These are phyloP conservation scores for Drosophila funebris DNA, from an alignment of 1,140 invertebrate species.

Conservation along the genomic window DNA sequence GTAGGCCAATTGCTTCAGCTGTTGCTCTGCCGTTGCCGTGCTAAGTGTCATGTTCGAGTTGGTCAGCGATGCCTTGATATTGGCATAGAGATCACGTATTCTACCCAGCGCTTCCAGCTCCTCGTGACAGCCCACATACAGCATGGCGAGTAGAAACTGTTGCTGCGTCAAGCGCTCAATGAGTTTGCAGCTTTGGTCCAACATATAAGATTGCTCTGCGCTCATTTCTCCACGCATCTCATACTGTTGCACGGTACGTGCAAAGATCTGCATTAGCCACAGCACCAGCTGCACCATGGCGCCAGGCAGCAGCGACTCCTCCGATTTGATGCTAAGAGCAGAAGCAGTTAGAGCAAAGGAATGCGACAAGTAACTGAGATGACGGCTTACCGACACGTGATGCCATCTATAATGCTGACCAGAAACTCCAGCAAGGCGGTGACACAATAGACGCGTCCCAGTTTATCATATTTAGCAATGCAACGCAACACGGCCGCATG, in stretches of 20 bases:
- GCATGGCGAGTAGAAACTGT: slow-evolving; percentile 91
- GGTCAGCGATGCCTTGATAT: slow-evolving; percentile 67
- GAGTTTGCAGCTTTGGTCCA: slow-evolving; percentile 89
- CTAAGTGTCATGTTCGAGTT: slow-evolving; percentile 68
- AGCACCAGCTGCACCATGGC: slow-evolving; percentile 90
- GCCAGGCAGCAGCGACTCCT: slow-evolving; percentile 90
- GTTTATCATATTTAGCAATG: slow-evolving; percentile 94
- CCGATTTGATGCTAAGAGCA: slow-evolving; percentile 88
- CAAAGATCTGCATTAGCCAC: slow-evolving; percentile 93
- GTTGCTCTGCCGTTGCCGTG: slow-evolving; percentile 54
- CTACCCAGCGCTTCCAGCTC: slow-evolving; percentile 84
- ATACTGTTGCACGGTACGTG: slow-evolving; percentile 86
- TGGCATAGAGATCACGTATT: slow-evolving; percentile 68
- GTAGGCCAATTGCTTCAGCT: slow-evolving; percentile 71
- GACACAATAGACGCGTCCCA: slow-evolving; percentile 95
- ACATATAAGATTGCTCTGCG: slow-evolving; percentile 86
- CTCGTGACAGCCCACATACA: slow-evolving; percentile 91
- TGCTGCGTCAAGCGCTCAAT: slow-evolving; percentile 89
- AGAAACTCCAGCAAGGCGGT: slow-evolving; percentile 93
- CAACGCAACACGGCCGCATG: slow-evolving; percentile 94
- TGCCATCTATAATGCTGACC: slow-evolving; percentile 89
- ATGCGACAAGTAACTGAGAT: not conserved
- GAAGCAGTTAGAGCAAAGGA: not conserved
- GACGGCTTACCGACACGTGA: slow-evolving; percentile 84
- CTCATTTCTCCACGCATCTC: slow-evolving; percentile 84